Conservation (phyloP, 2,797 vertebrate species). For the Channallabes apus region DNA sequence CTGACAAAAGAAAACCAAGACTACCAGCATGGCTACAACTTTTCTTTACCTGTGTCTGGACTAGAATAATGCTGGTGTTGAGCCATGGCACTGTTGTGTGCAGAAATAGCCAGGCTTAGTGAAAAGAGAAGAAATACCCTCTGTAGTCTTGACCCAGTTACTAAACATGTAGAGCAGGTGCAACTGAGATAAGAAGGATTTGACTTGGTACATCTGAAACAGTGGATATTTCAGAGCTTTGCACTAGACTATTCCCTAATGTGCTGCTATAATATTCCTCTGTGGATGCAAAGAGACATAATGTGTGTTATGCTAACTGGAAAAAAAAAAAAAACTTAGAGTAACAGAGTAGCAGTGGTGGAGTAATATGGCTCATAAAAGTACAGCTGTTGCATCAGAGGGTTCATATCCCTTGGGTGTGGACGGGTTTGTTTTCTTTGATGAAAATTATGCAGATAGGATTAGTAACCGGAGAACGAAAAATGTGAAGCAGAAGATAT, state of each 20-base stretch:
- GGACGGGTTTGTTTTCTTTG: conserved; percentile 38
- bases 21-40: conserved; percentile 57
- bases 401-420: conserved; percentile 18
- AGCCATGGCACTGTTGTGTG: conserved; percentile 58
- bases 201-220: conserved; percentile 37
- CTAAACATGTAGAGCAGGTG: conserved; percentile 46
- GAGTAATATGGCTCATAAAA: conserved; percentile 47
- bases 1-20: not conserved
- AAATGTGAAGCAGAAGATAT: not conserved
- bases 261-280: conserved; percentile 26
- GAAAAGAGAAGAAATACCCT: conserved; percentile 65
- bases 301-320: conserved; percentile 15
- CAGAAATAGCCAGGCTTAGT: conserved; percentile 72
- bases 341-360: conserved; percentile 21
- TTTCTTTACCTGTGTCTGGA: conserved; percentile 58
- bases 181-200: conserved; percentile 23
- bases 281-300: conserved; percentile 29
- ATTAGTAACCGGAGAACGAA: conserved; percentile 9
- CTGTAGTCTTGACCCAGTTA: conserved; percentile 61
- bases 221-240: conserved; percentile 30
- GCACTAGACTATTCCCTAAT: conserved; percentile 31
- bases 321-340: conserved; percentile 12
- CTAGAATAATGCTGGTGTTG: conserved; percentile 61
- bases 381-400: conserved; percentile 48
- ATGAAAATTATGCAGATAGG: conserved; percentile 28